Evolutionary conservation across 2,888 invertebrate species (phyloP), one percentile per base, ranked within the genome.

Genomic region (Dichetophora obliterata): DNA sequence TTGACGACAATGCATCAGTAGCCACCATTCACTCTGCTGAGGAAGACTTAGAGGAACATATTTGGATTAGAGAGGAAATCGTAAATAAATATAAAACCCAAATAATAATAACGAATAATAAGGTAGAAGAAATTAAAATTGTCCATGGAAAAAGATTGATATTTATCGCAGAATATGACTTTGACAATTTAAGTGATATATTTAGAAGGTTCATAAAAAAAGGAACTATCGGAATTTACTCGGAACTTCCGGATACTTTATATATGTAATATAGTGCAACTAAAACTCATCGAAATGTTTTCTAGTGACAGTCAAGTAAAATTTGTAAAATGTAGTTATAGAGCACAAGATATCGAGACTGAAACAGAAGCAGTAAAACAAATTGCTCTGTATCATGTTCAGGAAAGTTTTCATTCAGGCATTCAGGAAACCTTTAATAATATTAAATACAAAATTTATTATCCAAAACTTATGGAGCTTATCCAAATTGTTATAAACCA

Each of bases 81-180:
- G 57, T 75, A 0, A 75, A 75, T 43, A 75, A 75, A 54, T 68
- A 66, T 22, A 75, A 66, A 34, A 75, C 75, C 14, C 66, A 75
- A 57, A 66, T 66, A 16, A 75, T 75, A 52, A 11, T 75, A 6
- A 75, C 66, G 22, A 65, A 75, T 37, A 75, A 22, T 11, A 61
- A n/a, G 11, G 34, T 24, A 0, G 52, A 37, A 16, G 70, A 70
- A 54, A 27, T 27, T 14, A 24, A 70, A 70, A 70, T 14, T 9
- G 22, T 52, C 11, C 54, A 70, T 31, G 52, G 52, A n/a, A 68
- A 37, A 24, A 68, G 37, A 48, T 43, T 68, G 8, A 54, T 54
- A 22, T 54, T 19, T 54, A 54, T 54, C 5, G 54, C 54, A 19
- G 54, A 54, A 54, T 54, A 22, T 11, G 54, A 54, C 11, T 54